Conservation (phyloP, 37 sponge, comb jelly and placozoan genomes). For the Hormiphora californensis region DNA sequence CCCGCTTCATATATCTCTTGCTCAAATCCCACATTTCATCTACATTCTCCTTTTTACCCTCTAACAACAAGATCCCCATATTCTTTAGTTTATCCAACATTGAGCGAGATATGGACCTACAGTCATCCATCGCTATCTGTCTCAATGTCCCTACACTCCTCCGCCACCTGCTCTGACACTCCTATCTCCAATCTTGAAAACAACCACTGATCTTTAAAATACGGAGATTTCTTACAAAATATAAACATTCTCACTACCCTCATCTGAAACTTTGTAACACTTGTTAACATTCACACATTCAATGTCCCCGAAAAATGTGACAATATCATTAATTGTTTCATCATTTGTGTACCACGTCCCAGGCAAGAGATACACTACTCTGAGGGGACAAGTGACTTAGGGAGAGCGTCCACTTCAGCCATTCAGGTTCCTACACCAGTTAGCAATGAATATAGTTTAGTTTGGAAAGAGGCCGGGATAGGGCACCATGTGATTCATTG, state of each 20-base stretch:
- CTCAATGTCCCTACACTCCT: no score
- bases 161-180: no score
- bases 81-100: background rate
- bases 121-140: slow-evolving; percentile 36
- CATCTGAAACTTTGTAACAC: slow-evolving; percentile 43
- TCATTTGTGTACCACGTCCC: slow-evolving; percentile 53
- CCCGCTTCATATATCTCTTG: background rate
- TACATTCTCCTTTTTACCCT: background rate
- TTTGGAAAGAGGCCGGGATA: background rate
- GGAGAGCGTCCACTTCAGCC: no score
- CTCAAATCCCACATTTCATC: background rate
- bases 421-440: slow-evolving; percentile 33
- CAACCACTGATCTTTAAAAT: slow-evolving; percentile 10
- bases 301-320: background rate
- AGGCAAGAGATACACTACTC: no score
- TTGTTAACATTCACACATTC: slow-evolving; percentile 51
- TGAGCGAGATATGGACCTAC: background rate
- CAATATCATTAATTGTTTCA: background rate
- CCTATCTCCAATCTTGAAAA: background rate
- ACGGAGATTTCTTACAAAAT: no score
- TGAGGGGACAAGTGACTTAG: no score
- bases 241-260: no score
- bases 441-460: slow-evolving; percentile 32
- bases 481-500: background rate
- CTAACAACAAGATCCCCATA: slow-evolving; percentile 25